Evolutionary conservation across 2,113 vertebrate species (phyloP).

Genomic region (Physeter macrocephalus): DNA sequence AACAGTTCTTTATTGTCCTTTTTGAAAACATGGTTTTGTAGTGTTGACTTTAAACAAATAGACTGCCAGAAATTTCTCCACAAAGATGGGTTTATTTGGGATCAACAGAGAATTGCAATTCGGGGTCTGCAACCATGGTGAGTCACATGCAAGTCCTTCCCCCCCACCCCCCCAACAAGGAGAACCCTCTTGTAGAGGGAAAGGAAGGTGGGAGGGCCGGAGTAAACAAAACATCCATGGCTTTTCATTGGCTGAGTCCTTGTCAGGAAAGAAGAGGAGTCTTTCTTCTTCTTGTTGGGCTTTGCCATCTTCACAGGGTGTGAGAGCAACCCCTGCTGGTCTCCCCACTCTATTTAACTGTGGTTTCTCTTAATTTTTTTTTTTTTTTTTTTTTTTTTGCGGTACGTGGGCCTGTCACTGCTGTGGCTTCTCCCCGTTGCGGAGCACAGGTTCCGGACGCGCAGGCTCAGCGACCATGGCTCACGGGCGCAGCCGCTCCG

Average conservation of each 20-base stretch:
- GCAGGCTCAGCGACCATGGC: too few relatives aligned
- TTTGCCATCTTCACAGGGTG: neutral
- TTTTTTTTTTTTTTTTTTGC: fast-evolving
- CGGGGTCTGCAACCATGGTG: neutral
- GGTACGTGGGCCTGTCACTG: too few relatives aligned
- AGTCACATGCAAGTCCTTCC: neutral
- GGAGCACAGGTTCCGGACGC: too few relatives aligned
- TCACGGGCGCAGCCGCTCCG: too few relatives aligned
- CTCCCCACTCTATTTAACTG: neutral
- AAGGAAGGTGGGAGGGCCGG: neutral
- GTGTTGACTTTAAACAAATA: neutral
- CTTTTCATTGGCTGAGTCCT: fast-evolving
- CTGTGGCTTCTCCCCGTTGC: too few relatives aligned
- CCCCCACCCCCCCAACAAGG: neutral
- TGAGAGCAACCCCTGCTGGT: neutral
- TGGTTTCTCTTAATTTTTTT: neutral
- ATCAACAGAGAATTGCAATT: neutral
- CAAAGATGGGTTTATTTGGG: neutral
- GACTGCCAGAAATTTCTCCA: neutral
- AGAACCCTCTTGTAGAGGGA: neutral
- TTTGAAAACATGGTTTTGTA: neutral
- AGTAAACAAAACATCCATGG: neutral
- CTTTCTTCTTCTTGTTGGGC: neutral
- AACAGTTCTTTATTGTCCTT: neutral
- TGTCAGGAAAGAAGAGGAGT: neutral